A percentile compares a stretch with the other conserved stretches of the same genome.
Evolutionary conservation across 2,888 invertebrate species (phyloP).

Genomic region (Lacanobia wlatinum): DNA sequence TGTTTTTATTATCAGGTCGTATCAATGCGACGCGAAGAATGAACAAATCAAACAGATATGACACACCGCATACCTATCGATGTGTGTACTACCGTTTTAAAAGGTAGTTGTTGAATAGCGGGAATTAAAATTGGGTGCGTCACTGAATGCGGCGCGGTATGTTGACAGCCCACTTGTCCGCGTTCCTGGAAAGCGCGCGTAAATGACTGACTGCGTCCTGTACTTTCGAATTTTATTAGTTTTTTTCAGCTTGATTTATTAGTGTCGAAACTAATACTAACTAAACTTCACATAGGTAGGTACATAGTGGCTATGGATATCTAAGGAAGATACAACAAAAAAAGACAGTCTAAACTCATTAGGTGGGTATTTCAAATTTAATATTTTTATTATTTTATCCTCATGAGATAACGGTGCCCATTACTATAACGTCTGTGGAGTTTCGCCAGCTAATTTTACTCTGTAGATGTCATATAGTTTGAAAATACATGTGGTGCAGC

Average conservation of each 20-base stretch:
- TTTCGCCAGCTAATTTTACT: background rate
- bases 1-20: constrained; percentile 26
- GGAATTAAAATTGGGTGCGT: constrained; percentile 67
- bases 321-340: too few relatives aligned
- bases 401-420: background rate
- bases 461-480: background rate
- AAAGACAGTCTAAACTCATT: background rate
- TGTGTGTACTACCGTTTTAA: constrained; percentile 46
- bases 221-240: constrained; percentile 48
- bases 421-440: too few relatives aligned
- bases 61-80: constrained; percentile 46
- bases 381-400: background rate
- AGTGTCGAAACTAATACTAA: too few relatives aligned
- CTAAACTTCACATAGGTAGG: background rate
- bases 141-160: constrained; percentile 52
- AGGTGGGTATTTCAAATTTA: too few relatives aligned
- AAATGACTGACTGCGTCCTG: constrained; percentile 59
- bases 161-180: constrained; percentile 64
- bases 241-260: constrained; percentile 6
- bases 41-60: constrained; percentile 52
- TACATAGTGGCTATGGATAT: background rate
- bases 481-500: background rate
- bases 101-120: constrained; percentile 61
- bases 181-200: constrained; percentile 65
- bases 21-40: constrained; percentile 37